Evolutionary conservation across 2,113 vertebrate species (phyloP).

Genomic region (Ochotona princeps): DNA sequence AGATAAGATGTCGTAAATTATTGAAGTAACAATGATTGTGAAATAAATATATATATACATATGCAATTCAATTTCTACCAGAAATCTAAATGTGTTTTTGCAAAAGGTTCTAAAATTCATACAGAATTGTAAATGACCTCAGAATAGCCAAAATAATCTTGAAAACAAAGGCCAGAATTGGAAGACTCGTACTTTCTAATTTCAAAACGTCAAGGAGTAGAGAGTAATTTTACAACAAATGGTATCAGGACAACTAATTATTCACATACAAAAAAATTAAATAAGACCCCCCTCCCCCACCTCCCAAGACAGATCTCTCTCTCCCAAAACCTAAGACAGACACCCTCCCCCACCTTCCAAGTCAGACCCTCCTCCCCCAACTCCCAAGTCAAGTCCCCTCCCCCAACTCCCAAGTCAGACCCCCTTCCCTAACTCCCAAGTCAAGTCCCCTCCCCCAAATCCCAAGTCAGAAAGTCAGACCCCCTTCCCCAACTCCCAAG

Average conservation of each 20-base stretch:
- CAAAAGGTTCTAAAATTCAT: slow-evolving; percentile 40
- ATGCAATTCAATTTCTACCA: background rate
- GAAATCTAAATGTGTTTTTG: background rate
- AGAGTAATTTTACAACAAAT: background rate
- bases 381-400: background rate
- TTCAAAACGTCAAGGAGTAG: slow-evolving; percentile 24
- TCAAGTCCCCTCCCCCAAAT: background rate
- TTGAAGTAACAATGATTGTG: background rate
- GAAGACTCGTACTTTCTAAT: background rate
- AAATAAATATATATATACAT: background rate
- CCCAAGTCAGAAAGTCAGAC: too few species aligned
- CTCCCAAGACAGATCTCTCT: too few species aligned
- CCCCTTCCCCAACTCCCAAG: too few species aligned
- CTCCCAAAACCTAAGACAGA: too few species aligned
- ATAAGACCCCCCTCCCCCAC: background rate
- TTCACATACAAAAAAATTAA: background rate
- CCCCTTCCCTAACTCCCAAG: too few species aligned
- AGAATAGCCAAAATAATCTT: slow-evolving; percentile 40
- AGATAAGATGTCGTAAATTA: background rate
- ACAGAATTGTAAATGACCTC: background rate
- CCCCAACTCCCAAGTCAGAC: too few species aligned
- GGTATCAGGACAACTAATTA: background rate
- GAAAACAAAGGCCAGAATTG: background rate
- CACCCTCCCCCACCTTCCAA: too few species aligned
- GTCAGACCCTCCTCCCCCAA: too few species aligned